phyloP scores from a whole-genome alignment of 2,113 vertebrate genomes.

The Rattus rattus region DNA sequence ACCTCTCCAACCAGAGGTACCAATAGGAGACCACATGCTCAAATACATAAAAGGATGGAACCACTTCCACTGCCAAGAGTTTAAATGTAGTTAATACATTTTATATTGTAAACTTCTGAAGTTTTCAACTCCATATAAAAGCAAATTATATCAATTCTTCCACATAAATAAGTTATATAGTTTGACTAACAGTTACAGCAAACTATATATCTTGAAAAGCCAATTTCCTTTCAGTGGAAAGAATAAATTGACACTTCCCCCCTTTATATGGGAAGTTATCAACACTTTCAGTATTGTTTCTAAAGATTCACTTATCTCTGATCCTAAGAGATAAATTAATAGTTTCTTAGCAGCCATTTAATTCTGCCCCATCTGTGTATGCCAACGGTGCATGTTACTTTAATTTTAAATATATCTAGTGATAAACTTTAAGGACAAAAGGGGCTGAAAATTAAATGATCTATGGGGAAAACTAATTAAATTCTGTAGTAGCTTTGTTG shows the following conservation, averaged over 20 bases:
- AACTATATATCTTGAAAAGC: background rate
- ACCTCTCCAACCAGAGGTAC: background rate
- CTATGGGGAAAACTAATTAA: background rate
- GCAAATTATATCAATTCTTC: background rate
- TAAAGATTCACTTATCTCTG: background rate
- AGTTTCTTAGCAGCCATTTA: background rate
- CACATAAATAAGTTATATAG: background rate
- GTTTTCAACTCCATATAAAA: background rate
- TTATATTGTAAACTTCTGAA: background rate
- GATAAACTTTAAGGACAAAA: background rate
- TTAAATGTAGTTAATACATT: background rate
- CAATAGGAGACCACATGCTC: background rate
- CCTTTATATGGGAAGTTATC: background rate
- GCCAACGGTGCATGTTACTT: background rate
- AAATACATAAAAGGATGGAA: background rate
- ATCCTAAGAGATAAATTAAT: background rate
- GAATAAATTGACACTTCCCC: background rate
- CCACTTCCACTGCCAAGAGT: background rate
- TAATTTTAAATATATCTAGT: background rate
- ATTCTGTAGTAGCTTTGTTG: background rate
- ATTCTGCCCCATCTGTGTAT: background rate
- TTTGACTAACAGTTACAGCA: background rate
- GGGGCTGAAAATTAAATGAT: background rate
- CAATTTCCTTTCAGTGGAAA: background rate
- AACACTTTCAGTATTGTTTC: background rate